Evolutionary conservation across 1,140 invertebrate genomes (phyloP).

Genomic region (Plectrocnemia conspersa): DNA sequence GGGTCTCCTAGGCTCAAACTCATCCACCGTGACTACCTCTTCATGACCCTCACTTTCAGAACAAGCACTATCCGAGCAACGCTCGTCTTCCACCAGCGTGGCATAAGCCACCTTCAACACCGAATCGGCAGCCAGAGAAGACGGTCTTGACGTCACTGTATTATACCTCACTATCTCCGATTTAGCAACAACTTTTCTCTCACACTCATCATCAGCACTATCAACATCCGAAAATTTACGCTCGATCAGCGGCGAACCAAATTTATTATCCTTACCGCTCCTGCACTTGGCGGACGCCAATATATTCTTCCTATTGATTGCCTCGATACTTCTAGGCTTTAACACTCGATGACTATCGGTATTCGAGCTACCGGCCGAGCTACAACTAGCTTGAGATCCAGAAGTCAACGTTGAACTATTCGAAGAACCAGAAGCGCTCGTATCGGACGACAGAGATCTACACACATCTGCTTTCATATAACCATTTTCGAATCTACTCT

Average conservation of each 20-base stretch:
- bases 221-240: conserved; percentile 55
- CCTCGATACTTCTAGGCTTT: conserved; percentile 72
- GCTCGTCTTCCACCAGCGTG: conserved; percentile 38
- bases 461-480: conserved; percentile 47
- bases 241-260: conserved; percentile 64
- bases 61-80: conserved; percentile 47
- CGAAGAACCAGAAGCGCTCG: conserved; percentile 57
- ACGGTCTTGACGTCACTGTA: conserved; percentile 11
- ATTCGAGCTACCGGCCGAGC: conserved; percentile 57
- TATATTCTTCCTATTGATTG: conserved; percentile 81
- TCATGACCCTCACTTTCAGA: conserved; percentile 48
- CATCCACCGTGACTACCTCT: conserved; percentile 44
- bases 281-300: conserved; percentile 79
- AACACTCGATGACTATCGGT: conserved; percentile 59
- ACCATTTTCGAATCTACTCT: conserved; percentile 21
- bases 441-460: conserved; percentile 59
- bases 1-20: conserved; percentile 46
- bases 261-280: conserved; percentile 65
- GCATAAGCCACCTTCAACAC: conserved; percentile 30
- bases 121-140: conserved; percentile 13
- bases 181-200: conserved; percentile 17
- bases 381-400: conserved; percentile 63
- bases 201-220: conserved; percentile 38
- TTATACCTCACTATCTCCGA: conserved; percentile 16
- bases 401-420: conserved; percentile 62